Conservation (phyloP, 2,797 vertebrate species). For the Melanogrammus aeglefinus region DNA sequence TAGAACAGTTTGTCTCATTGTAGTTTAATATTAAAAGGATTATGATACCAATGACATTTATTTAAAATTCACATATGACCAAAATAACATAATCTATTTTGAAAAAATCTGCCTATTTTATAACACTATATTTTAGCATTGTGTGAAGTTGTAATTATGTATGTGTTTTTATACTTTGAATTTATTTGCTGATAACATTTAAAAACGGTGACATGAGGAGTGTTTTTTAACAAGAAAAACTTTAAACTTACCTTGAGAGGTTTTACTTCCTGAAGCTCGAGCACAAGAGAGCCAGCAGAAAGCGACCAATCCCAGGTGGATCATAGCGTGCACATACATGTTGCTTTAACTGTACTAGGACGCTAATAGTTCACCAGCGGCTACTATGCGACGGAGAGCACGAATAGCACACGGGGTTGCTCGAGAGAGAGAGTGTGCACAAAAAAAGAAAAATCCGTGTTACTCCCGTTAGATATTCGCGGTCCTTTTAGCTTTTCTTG, state of each 20-base stretch:
- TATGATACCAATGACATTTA: slow-evolving; percentile 26
- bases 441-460: slow-evolving; percentile 17
- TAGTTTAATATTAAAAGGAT: slow-evolving; percentile 12
- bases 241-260: slow-evolving; percentile 87
- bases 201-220: too few relatives aligned
- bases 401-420: slow-evolving; percentile 59
- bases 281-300: slow-evolving; percentile 84
- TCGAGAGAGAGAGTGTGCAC: slow-evolving; percentile 45
- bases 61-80: slow-evolving; percentile 6
- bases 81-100: neutral
- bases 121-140: neutral
- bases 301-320: slow-evolving; percentile 85
- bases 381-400: slow-evolving; percentile 1
- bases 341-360: slow-evolving; percentile 39
- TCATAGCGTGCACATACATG: slow-evolving; percentile 75
- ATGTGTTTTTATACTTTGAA: neutral
- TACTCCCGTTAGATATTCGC: slow-evolving; percentile 49
- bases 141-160: neutral
- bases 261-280: slow-evolving; percentile 81
- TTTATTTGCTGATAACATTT: neutral
- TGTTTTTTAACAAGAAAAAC: neutral
- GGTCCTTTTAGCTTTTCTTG: slow-evolving; percentile 46
- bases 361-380: slow-evolving; percentile 43
- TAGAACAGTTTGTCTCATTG: slow-evolving; percentile 10
- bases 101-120: neutral